Evolutionary conservation across 2,888 invertebrate species (phyloP), one percentile per base, ranked within the genome.

Genomic region (Acleris sparsana): DNA sequence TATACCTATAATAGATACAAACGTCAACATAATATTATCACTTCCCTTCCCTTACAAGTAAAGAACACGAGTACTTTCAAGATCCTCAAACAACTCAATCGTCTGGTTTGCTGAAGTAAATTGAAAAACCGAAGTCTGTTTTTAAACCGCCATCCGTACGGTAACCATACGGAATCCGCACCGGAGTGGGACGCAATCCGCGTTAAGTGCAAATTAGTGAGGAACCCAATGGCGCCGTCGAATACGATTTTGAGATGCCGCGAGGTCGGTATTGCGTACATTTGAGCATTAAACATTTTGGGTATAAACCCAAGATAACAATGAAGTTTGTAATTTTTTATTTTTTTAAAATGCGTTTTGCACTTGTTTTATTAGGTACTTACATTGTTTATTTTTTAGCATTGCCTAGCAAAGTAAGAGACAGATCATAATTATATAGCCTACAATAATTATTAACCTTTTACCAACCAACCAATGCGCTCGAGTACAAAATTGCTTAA

Each of bases 161-260:
- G 39, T 39, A 20, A 13, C 39, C 46, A 17, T 22, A 9, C 43
- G 55, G 55, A 16, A 11, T 16, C 53, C 53, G 11, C 25, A 25
- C 29, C n/a, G 33, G 22, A 51, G 60, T 39, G 56, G 53, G 58
- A 39, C 53, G 66, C 62, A 67, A 69, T 69, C 67, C 63, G 58
- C 48, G 69, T 61, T 63, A 63, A 69, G 69, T 69, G 69, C 61
- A 67, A 67, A 69, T 69, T 69, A 69, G 67, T 67, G 61, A 39
- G 57, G 22, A 55, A 57, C 56, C 57, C 52, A 43, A 56, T 51
- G 60, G 56, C 62, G 52, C 20, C 51, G 46, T 43, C 62, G n/a
- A 66, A 66, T 63, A 63, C 63, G 52, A 58, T 58, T 62, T 65
- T 61, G 65, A 60, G 60, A 52, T 22, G 55, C 56, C 55, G 55